Evolutionary conservation across 2,113 vertebrate species (phyloP), one percentile per base, ranked within the genome.

Genomic region (Daboia siamensis): DNA sequence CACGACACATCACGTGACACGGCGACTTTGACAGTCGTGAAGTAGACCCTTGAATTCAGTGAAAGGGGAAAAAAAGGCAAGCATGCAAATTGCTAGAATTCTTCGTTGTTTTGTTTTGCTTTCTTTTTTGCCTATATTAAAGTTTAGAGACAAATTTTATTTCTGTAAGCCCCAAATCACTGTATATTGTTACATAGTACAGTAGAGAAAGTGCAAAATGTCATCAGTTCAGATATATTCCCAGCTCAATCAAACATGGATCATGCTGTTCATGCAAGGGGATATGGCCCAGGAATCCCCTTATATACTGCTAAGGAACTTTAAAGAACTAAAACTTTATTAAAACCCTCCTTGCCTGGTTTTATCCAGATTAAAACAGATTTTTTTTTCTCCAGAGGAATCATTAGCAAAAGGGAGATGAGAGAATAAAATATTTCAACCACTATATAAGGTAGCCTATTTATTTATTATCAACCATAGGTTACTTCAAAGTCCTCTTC

Each of bases 401-500:
- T 95, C 96, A 97, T 97, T 95, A 95, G 93, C 97, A 97, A 97
- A 97, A 92, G 24, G 0, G 0, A 3, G 2, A 39, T 93, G 94
- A 95, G 92, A 92, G 94, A 95, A 96, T 69, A 95, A 97, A 96
- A 90, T 93, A 95, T 97, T 97, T 97, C 96, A 95, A 96, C 96
- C 88, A 97, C 96, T 97, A 94, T 97, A 96, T 96, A 98, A 95
- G 96, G 97, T 97, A 96, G 96, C 96, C 96, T 97, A 93, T 94
- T 95, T 94, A 94, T 90, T 97, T 97, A 92, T 96, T 93, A 93
- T 90, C 69, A 84, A 97, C 96, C 97, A 98, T 97, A 97, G 97
- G 96, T 97, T 97, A 97, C 96, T 96, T 97, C 97, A 95, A 93
- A 96, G 97, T 97, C 97, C 94, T 92, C 86, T 87, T 84, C 94